Evolutionary conservation across 1,140 invertebrate species (phyloP), one percentile per base, ranked within the genome.

Genomic region (Cryptotermes secundus): DNA sequence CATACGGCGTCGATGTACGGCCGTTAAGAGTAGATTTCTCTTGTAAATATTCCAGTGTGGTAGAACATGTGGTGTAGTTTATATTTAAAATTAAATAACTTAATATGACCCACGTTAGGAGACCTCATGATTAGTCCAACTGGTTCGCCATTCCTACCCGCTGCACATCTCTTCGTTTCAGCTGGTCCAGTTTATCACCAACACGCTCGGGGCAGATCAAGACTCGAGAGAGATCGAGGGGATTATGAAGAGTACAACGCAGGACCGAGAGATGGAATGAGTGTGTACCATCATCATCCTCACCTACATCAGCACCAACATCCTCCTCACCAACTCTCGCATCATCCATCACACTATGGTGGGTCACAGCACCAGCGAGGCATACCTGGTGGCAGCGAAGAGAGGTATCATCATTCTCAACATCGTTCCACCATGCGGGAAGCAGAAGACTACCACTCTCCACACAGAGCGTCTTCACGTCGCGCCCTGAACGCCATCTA

Each of bases 401-500:
- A 85, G 82, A 65, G n/a, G 34, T 83, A 85, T 26, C 84, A 85
- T 31, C 82, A 80, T 38, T 31, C 42, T 12, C 84, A 83, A 31
- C 83, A 85, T 34, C 82, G 84, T 16, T 49, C 82, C 34, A 34
- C 72, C 79, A 80, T 84, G 36, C n/a, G 83, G 79, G 84, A 86
- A 72, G 86, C 86, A 86, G 89, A 87, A 86, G 91, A 92, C 36
- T 90, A 91, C 86, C 90, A 90, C 86, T 89, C 90, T 19, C 88
- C 90, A 31, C 91, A 92, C 86, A 88, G 89, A 85, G 88, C 90
- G 36, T 89, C 90, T 26, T 91, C 91, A 35, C 88, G 91, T 83
- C 87, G 91, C 84, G 90, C 90, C 45, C 88, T 92, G 45, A 92
- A 92, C 86, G 91, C 90, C 87, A 90, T 91, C 87, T 91, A 91